phyloP scores from a whole-genome alignment of 1,140 invertebrate genomes.

The Palaemon carinicauda region DNA sequence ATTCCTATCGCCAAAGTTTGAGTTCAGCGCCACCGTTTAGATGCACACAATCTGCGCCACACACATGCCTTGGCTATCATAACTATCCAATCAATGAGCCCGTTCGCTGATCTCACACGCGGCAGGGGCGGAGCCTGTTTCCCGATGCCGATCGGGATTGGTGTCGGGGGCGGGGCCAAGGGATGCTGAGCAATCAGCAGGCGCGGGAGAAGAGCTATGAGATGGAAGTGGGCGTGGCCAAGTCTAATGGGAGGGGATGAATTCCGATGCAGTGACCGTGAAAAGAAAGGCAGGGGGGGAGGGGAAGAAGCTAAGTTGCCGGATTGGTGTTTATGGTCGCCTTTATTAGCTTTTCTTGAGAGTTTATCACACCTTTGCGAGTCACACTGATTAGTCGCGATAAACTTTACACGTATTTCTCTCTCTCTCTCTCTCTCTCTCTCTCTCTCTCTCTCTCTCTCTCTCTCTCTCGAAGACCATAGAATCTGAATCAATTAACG shows the following conservation, averaged over 20 bases:
- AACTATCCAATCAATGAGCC: slow-evolving; percentile 57
- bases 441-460: not conserved
- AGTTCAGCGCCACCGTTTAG: slow-evolving; percentile 47
- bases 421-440: not conserved
- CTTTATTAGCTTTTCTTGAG: not conserved
- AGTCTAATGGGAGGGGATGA: not conserved
- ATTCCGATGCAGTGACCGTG: slow-evolving; percentile 34
- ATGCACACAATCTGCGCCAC: slow-evolving; percentile 46
- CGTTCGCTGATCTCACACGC: slow-evolving; percentile 10
- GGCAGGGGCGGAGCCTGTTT: slow-evolving; percentile 5
- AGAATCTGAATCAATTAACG: not conserved
- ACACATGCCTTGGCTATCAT: slow-evolving; percentile 44
- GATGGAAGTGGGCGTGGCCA: slow-evolving; percentile 3
- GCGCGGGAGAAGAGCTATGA: not conserved
- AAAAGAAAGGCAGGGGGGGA: not conserved
- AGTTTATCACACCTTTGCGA: not conserved
- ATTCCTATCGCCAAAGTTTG: slow-evolving; percentile 59
- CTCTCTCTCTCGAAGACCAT: not conserved
- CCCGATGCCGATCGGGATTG: not conserved
- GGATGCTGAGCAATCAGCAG: not conserved
- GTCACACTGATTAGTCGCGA: not conserved
- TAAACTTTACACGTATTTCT: not conserved
- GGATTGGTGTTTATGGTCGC: not conserved
- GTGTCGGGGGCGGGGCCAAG: not conserved
- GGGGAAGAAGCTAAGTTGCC: not conserved